Base-by-base conservation (phyloP, 2,888 invertebrate species). In the Zaprionus obscuricornis region DNA sequence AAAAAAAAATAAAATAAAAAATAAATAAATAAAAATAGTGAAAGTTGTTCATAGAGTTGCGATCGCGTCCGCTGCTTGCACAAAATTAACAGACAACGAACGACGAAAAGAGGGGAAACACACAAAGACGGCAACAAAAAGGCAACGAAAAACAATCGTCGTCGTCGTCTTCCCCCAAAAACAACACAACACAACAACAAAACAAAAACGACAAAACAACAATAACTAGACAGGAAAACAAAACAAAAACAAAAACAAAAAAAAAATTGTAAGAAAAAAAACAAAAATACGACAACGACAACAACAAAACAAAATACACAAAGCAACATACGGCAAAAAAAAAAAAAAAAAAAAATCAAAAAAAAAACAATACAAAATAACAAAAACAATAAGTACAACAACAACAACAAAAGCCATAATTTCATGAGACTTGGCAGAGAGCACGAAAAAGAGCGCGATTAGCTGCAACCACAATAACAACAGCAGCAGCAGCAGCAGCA, bases 81-180 rank as follows among this genome's bases (percentile, higher is more conserved):
- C 85, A 76, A 85, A 85, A 83, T 79, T 83, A 83, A 65, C 81
- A 59, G 55, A 75, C 58, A 70, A 60, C 59, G 65, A 83, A 85
- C 74, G 59, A 81, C 86, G 68, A 81, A 72, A 78, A 70, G n/a
- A n/a, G n/a, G n/a, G n/a, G n/a, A n/a, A n/a, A n/a, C n/a, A 49
- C 69, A 54, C 16, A 49, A 20, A 11, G 36, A 34, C 16, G 37
- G 16, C 17, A 56, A 57, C 40, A 42, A 29, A 17, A 34, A 51
- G 26, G 13, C 11, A 27, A 45, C 39, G 20, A 36, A 65, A 42
- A 65, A 55, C 60, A 65, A 67, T 67, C 72, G 67, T 47, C 8
- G 58, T 67, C n/a, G n/a, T n/a, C n/a, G 43, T 31, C 71, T 58
- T 54, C 37, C n/a, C n/a, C 40, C 42, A 64, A 58, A 54, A 39